A percentile compares a stretch with the other conserved stretches of the same genome.
phyloP scores from a whole-genome alignment of 2,113 vertebrate genomes.

The Onychostruthus taczanowskii region DNA sequence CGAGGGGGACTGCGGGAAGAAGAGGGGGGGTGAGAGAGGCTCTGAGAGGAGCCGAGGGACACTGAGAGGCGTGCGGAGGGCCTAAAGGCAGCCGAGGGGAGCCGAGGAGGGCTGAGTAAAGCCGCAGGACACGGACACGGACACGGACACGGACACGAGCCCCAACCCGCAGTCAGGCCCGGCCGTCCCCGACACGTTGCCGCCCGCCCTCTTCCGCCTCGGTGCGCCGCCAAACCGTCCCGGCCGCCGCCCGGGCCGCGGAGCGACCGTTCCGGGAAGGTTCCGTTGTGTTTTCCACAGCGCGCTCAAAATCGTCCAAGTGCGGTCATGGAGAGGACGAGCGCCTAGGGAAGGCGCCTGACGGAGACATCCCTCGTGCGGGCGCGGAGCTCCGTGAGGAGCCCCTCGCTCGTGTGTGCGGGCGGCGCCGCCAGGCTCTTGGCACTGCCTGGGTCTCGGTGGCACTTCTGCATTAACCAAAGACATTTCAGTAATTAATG shows the following conservation, averaged over 20 bases:
- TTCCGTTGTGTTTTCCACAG: rapidly evolving
- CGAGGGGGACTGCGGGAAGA: too few species aligned
- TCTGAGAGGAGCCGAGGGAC: background rate
- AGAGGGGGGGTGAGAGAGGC: background rate
- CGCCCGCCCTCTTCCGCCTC: background rate
- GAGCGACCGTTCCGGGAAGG: background rate
- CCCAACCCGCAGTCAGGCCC: rapidly evolving
- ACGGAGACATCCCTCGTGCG: rapidly evolving
- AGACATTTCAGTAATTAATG: background rate
- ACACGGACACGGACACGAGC: rapidly evolving
- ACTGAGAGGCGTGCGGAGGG: background rate
- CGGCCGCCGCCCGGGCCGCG: background rate
- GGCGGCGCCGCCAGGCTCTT: rapidly evolving
- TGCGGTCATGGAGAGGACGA: rapidly evolving
- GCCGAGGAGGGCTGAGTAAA: rapidly evolving
- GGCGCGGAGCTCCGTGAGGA: too few species aligned
- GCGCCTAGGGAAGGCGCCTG: too few species aligned
- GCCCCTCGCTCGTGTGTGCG: rapidly evolving
- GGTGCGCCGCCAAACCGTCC: background rate
- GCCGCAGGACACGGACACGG: too few species aligned
- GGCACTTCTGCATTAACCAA: background rate
- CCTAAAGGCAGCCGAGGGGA: background rate
- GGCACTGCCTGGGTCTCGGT: rapidly evolving
- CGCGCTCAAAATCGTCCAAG: rapidly evolving
- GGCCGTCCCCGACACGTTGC: rapidly evolving